Evolutionary conservation across 2,888 invertebrate genomes (phyloP), one percentile per base, ranked within the genome.

Genomic region (Deilephila elpenor): DNA sequence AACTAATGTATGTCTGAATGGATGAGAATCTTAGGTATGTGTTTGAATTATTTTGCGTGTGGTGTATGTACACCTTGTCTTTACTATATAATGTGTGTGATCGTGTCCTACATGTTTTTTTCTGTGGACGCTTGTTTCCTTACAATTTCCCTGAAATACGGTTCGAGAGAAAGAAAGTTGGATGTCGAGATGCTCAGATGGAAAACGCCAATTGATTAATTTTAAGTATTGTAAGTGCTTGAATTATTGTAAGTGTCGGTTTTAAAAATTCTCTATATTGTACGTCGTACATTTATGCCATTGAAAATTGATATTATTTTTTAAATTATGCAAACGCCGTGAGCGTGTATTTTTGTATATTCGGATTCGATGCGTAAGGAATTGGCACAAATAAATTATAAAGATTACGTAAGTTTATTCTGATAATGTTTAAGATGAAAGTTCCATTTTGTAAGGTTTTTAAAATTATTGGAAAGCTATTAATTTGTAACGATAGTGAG

Each of bases 61-160:
- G 84, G 86, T 82, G 84, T 86, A 83, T 86, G 83, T 87, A 83
- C 82, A 84, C 81, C 82, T 85, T 82, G 82, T 84, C 83, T 84
- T 84, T 81, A 86, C 83, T n/a, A 86, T 84, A 85, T 88, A 86
- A 86, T 89, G 88, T 86, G 92, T 93, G 92, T 91, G 90, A 88
- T 92, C 88, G 87, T 91, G 88, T 89, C 83, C 84, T 87, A 86
- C 84, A 82, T 82, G 80, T 91, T 89, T 90, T n/a, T 86, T 89
- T 85, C 80, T 87, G 86, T 91, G 91, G 92, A 93, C 92, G 91
- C 93, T 88, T 84, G 91, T 93, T 93, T 91, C 87, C 86, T 93
- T 94, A 93, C 94, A 94, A 93, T 93, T 86, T 92, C 91, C 88
- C 91, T 92, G 93, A 85, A 93, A 93, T 91, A 90, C 81, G 90